Evolutionary conservation across 53 echinoderm and acorn worm genomes (phyloP).

Genomic region (Echinometra lucunter): DNA sequence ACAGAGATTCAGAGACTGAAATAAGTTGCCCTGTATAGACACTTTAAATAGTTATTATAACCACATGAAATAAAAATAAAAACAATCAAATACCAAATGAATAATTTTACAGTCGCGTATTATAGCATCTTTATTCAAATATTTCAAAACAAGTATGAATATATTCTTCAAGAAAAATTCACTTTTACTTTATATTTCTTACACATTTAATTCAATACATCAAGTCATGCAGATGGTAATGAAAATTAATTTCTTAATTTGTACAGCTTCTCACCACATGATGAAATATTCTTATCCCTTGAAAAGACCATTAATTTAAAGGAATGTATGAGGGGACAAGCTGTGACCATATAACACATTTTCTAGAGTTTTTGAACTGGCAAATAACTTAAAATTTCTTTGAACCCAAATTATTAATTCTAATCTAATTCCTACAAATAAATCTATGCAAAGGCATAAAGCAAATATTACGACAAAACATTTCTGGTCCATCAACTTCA

Average conservation of each 20-base stretch:
- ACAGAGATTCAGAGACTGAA: no score
- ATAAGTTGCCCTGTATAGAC: neutral
- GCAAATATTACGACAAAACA: no score
- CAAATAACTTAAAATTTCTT: no score
- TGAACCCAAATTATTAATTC: no score
- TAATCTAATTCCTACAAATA: no score
- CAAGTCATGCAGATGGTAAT: neutral
- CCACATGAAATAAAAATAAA: neutral
- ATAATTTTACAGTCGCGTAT: neutral
- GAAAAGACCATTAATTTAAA: neutral
- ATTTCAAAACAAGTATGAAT: neutral
- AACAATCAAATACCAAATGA: neutral
- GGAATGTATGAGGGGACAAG: neutral
- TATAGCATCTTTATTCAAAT: conserved; percentile 18
- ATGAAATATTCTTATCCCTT: neutral
- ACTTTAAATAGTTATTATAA: neutral
- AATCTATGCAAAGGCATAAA: neutral
- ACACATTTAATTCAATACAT: conserved; percentile 4
- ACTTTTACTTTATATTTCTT: neutral
- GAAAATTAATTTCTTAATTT: neutral
- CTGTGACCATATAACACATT: neutral
- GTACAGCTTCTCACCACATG: neutral
- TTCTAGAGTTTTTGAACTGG: neutral
- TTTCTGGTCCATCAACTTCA: no score
- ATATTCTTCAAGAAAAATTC: neutral